These are phyloP conservation scores for Montipora capricornis DNA, from an alignment of 64 coral and sea anemone genomes.

Conservation along the genomic window DNA sequence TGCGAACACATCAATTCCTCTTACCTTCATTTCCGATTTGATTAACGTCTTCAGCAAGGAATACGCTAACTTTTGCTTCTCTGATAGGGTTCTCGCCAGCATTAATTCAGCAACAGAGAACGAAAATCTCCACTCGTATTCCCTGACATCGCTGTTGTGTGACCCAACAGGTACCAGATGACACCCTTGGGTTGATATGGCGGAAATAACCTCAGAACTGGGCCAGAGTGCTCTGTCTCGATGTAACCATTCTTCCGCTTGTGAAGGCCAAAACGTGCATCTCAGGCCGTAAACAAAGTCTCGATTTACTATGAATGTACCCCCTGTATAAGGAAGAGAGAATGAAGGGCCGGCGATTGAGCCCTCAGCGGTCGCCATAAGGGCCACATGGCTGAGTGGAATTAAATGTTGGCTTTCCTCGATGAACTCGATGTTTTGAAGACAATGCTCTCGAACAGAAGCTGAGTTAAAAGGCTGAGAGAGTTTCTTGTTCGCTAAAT, in stretches of 20 bases:
- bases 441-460: slow-evolving; percentile 36
- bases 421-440: slow-evolving; percentile 64
- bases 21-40: slow-evolving; percentile 79
- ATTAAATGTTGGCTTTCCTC: slow-evolving; percentile 45
- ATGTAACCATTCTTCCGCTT: slow-evolving; percentile 74
- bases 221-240: slow-evolving; percentile 69
- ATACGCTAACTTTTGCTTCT: slow-evolving; percentile 77
- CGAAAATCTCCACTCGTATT: slow-evolving; percentile 83
- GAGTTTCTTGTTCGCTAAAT: slow-evolving; percentile 32
- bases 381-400: slow-evolving; percentile 4
- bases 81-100: slow-evolving; percentile 45
- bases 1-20: slow-evolving; percentile 58
- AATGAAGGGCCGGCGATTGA: slow-evolving; percentile 73
- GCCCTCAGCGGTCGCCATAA: slow-evolving; percentile 20
- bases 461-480: neutral
- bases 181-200: slow-evolving; percentile 56
- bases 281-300: slow-evolving; percentile 88
- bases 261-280: slow-evolving; percentile 85
- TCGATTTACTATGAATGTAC: slow-evolving; percentile 36
- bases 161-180: slow-evolving; percentile 78
- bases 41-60: slow-evolving; percentile 78
- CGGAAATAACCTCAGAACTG: slow-evolving; percentile 8
- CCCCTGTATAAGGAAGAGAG: slow-evolving; percentile 23
- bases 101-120: slow-evolving; percentile 80
- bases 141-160: slow-evolving; percentile 48